phyloP scores from a whole-genome alignment of 2,888 invertebrate genomes.

The Anthrax anthrax region DNA sequence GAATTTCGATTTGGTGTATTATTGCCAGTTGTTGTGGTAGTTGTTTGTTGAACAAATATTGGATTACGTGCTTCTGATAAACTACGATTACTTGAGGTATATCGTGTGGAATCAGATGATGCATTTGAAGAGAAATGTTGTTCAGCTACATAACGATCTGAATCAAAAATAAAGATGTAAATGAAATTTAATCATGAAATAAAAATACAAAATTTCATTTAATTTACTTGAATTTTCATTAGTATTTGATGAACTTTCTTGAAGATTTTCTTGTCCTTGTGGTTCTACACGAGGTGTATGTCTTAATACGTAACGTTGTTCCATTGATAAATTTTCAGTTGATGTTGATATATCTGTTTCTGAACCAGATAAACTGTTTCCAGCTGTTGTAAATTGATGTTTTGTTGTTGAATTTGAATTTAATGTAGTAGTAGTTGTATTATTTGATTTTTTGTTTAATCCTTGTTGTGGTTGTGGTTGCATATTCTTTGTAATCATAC shows the following conservation, averaged over 20 bases:
- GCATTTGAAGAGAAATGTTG: constrained; percentile 13
- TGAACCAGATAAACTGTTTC: constrained; percentile 55
- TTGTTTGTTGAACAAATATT: constrained; percentile 9
- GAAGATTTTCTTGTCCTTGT: constrained; percentile 75
- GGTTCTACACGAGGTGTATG: constrained; percentile 63
- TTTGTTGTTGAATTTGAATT: constrained; percentile 6
- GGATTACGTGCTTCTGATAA: constrained; percentile 14
- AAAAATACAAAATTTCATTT: background rate
- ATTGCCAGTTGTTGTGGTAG: constrained; percentile 2
- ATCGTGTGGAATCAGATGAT: constrained; percentile 14
- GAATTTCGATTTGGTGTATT: constrained; percentile 46
- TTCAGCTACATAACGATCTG: constrained; percentile 12
- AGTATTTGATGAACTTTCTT: constrained; percentile 26
- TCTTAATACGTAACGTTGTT: constrained; percentile 68
- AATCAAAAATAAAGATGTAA: background rate
- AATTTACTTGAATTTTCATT: constrained; percentile 10
- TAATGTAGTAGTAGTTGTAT: constrained; percentile 6
- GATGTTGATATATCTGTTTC: constrained; percentile 85
- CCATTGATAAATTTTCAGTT: constrained; percentile 74
- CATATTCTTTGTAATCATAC: constrained; percentile 10
- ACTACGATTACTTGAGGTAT: constrained; percentile 14
- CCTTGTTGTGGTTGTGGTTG: constrained; percentile 10
- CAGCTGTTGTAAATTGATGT: constrained; percentile 8
- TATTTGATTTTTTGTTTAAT: constrained; percentile 5
- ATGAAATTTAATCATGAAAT: background rate